Conservation (phyloP, 2,113 vertebrate species). For the Baryphthengus martii region DNA sequence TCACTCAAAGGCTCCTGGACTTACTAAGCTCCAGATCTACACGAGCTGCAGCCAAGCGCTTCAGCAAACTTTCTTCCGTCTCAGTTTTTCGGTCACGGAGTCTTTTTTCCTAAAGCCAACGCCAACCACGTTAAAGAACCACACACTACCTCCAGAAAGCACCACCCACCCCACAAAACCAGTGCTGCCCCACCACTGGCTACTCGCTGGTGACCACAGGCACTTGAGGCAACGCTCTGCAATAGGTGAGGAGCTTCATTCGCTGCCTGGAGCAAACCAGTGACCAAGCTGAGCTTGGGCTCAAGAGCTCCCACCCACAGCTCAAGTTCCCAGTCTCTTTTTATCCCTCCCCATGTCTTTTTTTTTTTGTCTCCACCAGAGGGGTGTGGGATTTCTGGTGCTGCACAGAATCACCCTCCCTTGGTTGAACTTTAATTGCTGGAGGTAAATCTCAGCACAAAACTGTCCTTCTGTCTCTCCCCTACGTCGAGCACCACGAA, state of each 20-base stretch:
- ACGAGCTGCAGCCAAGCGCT: slow-evolving; percentile 78
- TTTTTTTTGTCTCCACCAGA: neutral
- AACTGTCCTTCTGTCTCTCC: neutral
- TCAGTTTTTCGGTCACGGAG: slow-evolving; percentile 88
- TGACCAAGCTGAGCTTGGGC: neutral
- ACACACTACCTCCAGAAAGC: neutral
- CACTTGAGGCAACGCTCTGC: fast-evolving
- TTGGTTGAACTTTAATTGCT: neutral
- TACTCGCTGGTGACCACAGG: fast-evolving
- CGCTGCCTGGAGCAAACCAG: neutral
- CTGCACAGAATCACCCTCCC: neutral
- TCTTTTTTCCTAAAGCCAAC: slow-evolving; percentile 80
- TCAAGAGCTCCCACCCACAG: neutral
- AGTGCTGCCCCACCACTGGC: neutral
- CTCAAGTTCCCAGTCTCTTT: neutral
- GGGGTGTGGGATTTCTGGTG: neutral
- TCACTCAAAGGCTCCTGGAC: neutral
- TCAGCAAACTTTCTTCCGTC: slow-evolving; percentile 87
- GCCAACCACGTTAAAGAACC: neutral
- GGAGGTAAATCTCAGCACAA: neutral
- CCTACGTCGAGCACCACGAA: fast-evolving
- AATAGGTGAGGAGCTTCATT: neutral
- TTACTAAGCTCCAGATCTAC: slow-evolving; percentile 89
- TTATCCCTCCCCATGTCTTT: neutral
- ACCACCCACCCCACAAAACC: neutral